Evolutionary conservation across 2,113 vertebrate genomes (phyloP).

Genomic region (Morone saxatilis): DNA sequence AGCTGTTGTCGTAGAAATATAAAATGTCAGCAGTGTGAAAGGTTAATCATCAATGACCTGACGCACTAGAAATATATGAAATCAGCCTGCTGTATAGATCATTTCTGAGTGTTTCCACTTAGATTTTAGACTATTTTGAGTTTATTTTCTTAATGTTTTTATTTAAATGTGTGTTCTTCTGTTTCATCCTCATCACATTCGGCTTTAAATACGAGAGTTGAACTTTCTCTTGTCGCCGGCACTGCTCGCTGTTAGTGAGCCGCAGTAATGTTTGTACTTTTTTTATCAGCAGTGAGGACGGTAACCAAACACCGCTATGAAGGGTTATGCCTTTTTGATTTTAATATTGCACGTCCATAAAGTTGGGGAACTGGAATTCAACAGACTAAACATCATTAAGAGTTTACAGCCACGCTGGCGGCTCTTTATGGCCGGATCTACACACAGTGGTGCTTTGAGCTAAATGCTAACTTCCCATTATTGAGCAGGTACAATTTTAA

Average conservation of each 20-base stretch:
- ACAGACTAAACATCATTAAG: too few relatives aligned
- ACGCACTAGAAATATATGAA: neutral
- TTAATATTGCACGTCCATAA: too few relatives aligned
- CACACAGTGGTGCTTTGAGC: too few relatives aligned
- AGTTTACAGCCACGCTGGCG: too few relatives aligned
- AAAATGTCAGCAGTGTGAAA: slow-evolving; percentile 8
- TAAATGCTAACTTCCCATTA: too few relatives aligned
- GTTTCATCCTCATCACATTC: neutral
- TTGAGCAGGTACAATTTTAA: too few relatives aligned
- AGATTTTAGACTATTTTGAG: neutral
- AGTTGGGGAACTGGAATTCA: too few relatives aligned
- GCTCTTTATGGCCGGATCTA: too few relatives aligned
- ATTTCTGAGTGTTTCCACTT: neutral
- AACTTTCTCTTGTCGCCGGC: slow-evolving; percentile 5
- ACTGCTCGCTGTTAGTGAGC: neutral
- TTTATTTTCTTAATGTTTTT: neutral
- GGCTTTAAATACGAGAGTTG: slow-evolving; percentile 7
- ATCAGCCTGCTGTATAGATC: neutral
- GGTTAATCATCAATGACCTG: slow-evolving; percentile 22
- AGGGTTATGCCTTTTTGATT: too few relatives aligned
- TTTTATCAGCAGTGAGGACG: too few relatives aligned
- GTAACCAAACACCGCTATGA: too few relatives aligned
- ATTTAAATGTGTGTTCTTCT: neutral
- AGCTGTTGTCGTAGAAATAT: slow-evolving; percentile 12
- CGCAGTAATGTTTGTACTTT: neutral